phyloP scores from a whole-genome alignment of 2,113 vertebrate genomes.

The Cochlearius cochlearius region DNA sequence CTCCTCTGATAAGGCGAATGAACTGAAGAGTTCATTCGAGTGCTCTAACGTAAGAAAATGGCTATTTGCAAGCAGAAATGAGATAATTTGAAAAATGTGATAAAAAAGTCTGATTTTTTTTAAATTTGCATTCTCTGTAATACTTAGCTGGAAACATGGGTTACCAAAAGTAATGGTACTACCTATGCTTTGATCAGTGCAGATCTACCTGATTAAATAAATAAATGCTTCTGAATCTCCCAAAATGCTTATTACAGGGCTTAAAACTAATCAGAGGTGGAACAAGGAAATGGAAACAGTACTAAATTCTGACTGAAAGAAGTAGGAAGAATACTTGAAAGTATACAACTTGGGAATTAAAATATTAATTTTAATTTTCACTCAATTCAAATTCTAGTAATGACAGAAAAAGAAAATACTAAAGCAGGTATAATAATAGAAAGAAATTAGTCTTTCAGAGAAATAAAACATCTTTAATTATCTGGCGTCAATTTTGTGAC shows the following conservation, averaged over 20 bases:
- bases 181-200: not conserved
- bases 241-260: not conserved
- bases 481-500: not conserved
- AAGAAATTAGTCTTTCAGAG: not conserved
- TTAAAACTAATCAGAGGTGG: not conserved
- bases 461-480: not conserved
- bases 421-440: not conserved
- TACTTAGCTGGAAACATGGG: not conserved
- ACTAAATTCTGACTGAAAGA: not conserved
- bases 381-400: not conserved
- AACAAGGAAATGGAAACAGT: not conserved
- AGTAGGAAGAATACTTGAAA: not conserved
- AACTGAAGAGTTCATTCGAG: constrained; percentile 16
- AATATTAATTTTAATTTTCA: not conserved
- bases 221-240: not conserved
- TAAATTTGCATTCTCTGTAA: not conserved
- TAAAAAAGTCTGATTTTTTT: not conserved
- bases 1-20: constrained; percentile 48
- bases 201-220: not conserved
- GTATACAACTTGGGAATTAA: not conserved
- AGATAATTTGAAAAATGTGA: constrained; percentile 8
- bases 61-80: constrained; percentile 32
- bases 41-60: not conserved
- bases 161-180: not conserved
- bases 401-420: not conserved